A percentile compares a stretch with the other conserved stretches of the same genome.
Evolutionary conservation across 2,113 vertebrate genomes (phyloP).

Genomic region (Pygoscelis antarcticus): DNA sequence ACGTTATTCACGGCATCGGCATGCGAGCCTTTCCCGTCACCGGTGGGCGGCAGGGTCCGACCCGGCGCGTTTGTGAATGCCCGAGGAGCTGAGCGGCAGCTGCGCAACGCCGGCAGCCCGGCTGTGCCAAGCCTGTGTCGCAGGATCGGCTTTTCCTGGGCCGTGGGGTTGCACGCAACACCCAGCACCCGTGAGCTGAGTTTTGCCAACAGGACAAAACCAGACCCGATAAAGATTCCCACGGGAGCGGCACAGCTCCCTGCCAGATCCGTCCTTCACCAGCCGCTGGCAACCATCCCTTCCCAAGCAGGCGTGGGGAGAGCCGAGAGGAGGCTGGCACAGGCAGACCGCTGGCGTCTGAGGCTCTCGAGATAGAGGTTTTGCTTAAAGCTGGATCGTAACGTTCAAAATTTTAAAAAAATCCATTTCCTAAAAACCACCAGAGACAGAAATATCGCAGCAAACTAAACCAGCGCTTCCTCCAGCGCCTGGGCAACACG

Average conservation of each 20-base stretch:
- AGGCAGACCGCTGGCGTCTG: fast-evolving
- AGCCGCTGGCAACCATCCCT: background rate
- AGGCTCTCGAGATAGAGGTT: fast-evolving
- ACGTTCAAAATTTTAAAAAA: background rate
- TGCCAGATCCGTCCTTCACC: background rate
- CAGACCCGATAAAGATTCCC: background rate
- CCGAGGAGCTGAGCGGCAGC: background rate
- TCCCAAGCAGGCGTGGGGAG: background rate
- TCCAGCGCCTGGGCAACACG: fast-evolving
- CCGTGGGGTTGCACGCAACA: background rate
- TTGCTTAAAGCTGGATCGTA: background rate
- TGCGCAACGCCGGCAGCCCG: fast-evolving
- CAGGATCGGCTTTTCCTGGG: fast-evolving
- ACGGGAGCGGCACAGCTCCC: background rate
- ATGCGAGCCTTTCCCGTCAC: background rate
- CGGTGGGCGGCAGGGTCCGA: background rate
- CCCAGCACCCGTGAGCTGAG: background rate
- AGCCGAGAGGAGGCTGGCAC: background rate
- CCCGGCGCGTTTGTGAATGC: fast-evolving
- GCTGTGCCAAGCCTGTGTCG: background rate
- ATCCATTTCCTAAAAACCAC: background rate
- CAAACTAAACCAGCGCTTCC: background rate
- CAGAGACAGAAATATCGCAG: background rate
- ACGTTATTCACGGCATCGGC: background rate
- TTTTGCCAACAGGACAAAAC: background rate